Conservation (phyloP, 1,140 invertebrate species). For the Lepidurus couesii region DNA sequence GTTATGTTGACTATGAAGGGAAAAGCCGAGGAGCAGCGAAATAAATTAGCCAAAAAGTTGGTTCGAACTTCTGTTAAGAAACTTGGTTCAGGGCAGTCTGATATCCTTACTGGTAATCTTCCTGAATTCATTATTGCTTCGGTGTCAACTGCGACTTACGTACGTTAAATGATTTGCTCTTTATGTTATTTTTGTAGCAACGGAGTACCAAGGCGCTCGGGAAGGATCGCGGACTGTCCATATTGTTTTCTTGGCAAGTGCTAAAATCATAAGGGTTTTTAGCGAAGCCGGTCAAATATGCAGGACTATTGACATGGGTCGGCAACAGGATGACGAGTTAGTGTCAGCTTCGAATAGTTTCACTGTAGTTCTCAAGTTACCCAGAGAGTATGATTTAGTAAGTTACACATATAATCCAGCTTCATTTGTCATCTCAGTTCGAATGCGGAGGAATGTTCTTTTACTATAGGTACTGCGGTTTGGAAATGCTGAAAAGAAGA, state of each 20-base stretch:
- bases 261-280: conserved; percentile 41
- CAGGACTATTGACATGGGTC: conserved; percentile 44
- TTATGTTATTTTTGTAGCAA: conserved; percentile 42
- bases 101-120: background rate
- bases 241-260: conserved; percentile 43
- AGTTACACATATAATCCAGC: conserved; percentile 25
- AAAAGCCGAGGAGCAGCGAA: background rate
- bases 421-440: background rate
- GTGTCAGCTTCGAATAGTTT: conserved; percentile 46
- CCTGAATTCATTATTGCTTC: background rate
- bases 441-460: background rate
- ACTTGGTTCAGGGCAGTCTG: background rate
- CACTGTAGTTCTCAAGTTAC: conserved; percentile 50
- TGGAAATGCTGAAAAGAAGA: conserved; percentile 41
- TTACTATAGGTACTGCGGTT: conserved; percentile 44
- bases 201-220: conserved; percentile 47
- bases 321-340: conserved; percentile 36
- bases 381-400: conserved; percentile 56
- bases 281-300: conserved; percentile 43
- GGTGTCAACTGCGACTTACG: background rate
- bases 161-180: background rate
- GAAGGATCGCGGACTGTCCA: conserved; percentile 45
- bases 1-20: background rate
- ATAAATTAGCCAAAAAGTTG: background rate
- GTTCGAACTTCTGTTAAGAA: background rate